A percentile compares a stretch with the other conserved stretches of the same genome.
Evolutionary conservation across 2,113 vertebrate genomes (phyloP).

Genomic region (Ellobius talpinus): DNA sequence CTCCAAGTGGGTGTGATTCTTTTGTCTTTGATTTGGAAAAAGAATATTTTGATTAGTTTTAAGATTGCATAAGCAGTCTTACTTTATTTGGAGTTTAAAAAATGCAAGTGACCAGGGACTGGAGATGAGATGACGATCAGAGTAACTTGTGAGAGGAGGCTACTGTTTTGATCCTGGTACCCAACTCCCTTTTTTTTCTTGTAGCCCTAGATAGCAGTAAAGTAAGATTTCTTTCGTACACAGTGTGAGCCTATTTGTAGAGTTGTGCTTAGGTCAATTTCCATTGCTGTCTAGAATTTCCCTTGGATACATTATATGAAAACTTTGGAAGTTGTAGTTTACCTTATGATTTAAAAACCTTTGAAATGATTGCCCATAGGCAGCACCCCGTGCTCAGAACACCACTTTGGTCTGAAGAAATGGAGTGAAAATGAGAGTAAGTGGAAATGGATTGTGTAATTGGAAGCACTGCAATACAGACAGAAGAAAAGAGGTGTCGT

Average conservation of each 20-base stretch:
- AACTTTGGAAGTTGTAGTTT: constrained; percentile 35
- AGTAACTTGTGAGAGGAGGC: background rate
- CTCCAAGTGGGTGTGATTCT: constrained; percentile 40
- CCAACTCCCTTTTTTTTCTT: background rate
- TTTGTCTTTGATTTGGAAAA: constrained; percentile 54
- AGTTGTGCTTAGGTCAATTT: constrained; percentile 44
- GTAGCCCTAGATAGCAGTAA: background rate
- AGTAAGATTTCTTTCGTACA: background rate
- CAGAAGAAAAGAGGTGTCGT: background rate
- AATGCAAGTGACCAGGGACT: background rate
- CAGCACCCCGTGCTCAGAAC: background rate
- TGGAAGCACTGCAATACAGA: background rate
- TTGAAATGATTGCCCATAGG: constrained; percentile 39
- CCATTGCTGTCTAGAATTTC: background rate
- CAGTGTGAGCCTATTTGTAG: background rate
- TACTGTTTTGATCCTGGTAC: background rate
- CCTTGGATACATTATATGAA: background rate
- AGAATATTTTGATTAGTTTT: constrained; percentile 47
- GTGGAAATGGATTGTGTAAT: background rate
- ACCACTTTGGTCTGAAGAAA: constrained; percentile 39
- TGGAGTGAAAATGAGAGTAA: constrained; percentile 31
- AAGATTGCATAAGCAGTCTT: constrained; percentile 3
- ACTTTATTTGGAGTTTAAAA: background rate
- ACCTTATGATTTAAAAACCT: constrained; percentile 21
- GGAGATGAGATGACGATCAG: background rate